phyloP scores from a whole-genome alignment of 2,113 vertebrate species.

The Tamias sibiricus region DNA sequence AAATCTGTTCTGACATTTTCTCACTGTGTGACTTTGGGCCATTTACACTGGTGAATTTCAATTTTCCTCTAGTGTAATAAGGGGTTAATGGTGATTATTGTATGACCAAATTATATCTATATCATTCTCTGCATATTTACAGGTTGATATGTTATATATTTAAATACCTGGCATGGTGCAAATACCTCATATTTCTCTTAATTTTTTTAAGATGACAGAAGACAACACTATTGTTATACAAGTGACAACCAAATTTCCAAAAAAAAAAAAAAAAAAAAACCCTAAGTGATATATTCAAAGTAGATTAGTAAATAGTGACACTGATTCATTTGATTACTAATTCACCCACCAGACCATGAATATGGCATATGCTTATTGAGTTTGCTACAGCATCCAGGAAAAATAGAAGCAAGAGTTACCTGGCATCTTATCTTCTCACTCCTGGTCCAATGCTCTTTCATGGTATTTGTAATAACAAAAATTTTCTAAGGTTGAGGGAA shows the following conservation, averaged over 20 bases:
- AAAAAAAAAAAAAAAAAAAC: too few species aligned
- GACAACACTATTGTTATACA: background rate
- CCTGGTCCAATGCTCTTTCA: background rate
- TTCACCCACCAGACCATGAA: background rate
- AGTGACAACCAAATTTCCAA: background rate
- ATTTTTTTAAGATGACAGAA: constrained; percentile 17
- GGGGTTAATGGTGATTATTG: background rate
- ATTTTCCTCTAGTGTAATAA: constrained; percentile 1
- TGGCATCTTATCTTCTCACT: background rate
- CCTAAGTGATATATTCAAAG: background rate
- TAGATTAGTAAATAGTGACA: constrained; percentile 17
- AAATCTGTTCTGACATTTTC: background rate
- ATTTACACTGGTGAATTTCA: background rate
- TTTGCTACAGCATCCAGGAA: background rate
- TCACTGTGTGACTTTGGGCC: background rate
- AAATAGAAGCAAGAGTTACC: background rate
- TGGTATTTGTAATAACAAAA: background rate
- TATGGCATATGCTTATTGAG: background rate
- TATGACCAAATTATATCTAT: background rate
- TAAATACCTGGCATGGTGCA: background rate
- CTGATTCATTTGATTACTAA: background rate
- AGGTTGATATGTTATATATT: background rate
- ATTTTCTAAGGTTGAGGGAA: background rate
- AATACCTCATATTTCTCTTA: background rate
- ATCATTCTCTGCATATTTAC: background rate